phyloP scores from a whole-genome alignment of 1,140 invertebrate genomes.

The Tetraneura akinire region DNA sequence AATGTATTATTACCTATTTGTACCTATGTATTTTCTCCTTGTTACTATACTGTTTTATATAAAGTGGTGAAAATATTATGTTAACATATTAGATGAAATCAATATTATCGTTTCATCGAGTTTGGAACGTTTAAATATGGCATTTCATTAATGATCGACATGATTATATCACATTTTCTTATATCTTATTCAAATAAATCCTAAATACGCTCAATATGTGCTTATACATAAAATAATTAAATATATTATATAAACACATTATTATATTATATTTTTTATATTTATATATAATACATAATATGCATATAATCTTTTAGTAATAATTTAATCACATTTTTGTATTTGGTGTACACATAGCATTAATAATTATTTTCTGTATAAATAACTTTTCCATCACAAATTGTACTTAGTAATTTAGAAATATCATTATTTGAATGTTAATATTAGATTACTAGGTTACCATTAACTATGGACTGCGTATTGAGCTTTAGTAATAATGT shows the following conservation, averaged over 20 bases:
- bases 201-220: slow-evolving; percentile 15
- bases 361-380: background rate
- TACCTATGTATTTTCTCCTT: background rate
- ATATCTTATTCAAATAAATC: background rate
- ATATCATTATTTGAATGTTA: background rate
- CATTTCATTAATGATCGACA: background rate
- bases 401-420: slow-evolving; percentile 26
- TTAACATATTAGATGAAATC: background rate
- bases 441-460: slow-evolving; percentile 47
- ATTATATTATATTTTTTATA: background rate
- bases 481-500: slow-evolving; percentile 40
- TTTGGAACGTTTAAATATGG: background rate
- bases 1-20: background rate
- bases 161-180: background rate
- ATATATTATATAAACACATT: background rate
- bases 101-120: background rate
- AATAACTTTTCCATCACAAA: background rate
- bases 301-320: background rate
- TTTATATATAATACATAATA: background rate
- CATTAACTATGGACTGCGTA: slow-evolving; percentile 34
- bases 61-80: background rate
- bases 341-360: background rate
- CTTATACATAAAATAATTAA: slow-evolving; percentile 5
- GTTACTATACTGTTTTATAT: background rate
- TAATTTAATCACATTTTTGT: background rate